phyloP scores from a whole-genome alignment of 2,797 vertebrate species.

The Gobionotothen gibberifrons region DNA sequence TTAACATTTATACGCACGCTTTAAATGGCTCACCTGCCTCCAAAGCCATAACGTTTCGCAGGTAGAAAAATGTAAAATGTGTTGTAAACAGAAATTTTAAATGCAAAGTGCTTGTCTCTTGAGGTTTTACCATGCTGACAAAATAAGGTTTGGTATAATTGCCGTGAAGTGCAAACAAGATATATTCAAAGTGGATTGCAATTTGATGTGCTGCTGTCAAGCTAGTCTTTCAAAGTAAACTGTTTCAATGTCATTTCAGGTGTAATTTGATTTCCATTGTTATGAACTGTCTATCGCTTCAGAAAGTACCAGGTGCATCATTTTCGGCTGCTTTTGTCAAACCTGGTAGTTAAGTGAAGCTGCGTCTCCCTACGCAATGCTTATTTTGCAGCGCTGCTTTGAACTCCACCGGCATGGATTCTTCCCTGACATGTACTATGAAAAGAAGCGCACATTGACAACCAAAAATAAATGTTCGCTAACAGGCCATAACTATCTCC shows the following conservation, averaged over 20 bases:
- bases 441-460: conserved; percentile 37
- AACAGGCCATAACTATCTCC: conserved; percentile 65
- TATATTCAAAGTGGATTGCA: conserved; percentile 63
- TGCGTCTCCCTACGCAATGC: not conserved
- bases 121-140: conserved; percentile 58
- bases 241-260: conserved; percentile 58
- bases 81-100: conserved; percentile 21
- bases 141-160: conserved; percentile 68
- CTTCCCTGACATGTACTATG: conserved; percentile 48
- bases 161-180: conserved; percentile 65
- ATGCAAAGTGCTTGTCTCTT: conserved; percentile 11
- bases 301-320: conserved; percentile 68
- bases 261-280: conserved; percentile 74
- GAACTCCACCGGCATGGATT: conserved; percentile 33
- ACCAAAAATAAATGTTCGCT: conserved; percentile 58
- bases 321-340: conserved; percentile 59
- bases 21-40: conserved; percentile 38
- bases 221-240: conserved; percentile 30
- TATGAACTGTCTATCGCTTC: conserved; percentile 40
- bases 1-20: conserved; percentile 27
- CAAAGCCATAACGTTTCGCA: not conserved
- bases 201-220: conserved; percentile 58
- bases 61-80: not conserved
- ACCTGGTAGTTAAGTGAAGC: conserved; percentile 55
- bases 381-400: conserved; percentile 36